These are phyloP conservation scores for Silurus asotus DNA, from an alignment of 2,113 vertebrate genomes.

Conservation along the genomic window DNA sequence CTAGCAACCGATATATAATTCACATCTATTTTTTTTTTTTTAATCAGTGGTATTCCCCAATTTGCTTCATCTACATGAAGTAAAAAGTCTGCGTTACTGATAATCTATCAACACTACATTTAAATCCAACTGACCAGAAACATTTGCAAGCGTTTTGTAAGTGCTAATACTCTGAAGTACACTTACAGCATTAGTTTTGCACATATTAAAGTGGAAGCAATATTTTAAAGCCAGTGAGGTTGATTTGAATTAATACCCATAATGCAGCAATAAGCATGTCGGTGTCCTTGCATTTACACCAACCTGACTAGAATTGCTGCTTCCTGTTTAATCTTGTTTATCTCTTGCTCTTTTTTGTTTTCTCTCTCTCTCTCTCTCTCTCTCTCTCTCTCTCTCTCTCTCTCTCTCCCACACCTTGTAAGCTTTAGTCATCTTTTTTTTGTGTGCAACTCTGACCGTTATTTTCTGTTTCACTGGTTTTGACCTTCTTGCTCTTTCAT, in stretches of 20 bases:
- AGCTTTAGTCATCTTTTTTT: not conserved
- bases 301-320: not conserved
- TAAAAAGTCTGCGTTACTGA: not conserved
- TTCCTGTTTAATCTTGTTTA: not conserved
- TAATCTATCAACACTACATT: not conserved
- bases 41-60: not conserved
- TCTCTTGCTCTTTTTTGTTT: not conserved
- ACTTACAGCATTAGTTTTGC: not conserved
- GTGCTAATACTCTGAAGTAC: not conserved
- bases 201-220: not conserved
- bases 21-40: not conserved
- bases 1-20: not conserved
- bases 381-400: not conserved
- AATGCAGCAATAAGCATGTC: not conserved
- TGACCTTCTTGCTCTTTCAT: slow-evolving; percentile 2
- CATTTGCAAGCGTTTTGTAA: not conserved
- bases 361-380: not conserved
- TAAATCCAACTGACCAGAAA: not conserved
- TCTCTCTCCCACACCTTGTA: not conserved
- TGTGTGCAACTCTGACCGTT: not conserved
- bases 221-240: not conserved
- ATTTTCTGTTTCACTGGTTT: not conserved
- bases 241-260: not conserved
- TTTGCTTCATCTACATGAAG: not conserved
- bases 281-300: not conserved